These are phyloP conservation scores for Gortyna flavago DNA, from an alignment of 2,888 invertebrate species.

Conservation along the genomic window DNA sequence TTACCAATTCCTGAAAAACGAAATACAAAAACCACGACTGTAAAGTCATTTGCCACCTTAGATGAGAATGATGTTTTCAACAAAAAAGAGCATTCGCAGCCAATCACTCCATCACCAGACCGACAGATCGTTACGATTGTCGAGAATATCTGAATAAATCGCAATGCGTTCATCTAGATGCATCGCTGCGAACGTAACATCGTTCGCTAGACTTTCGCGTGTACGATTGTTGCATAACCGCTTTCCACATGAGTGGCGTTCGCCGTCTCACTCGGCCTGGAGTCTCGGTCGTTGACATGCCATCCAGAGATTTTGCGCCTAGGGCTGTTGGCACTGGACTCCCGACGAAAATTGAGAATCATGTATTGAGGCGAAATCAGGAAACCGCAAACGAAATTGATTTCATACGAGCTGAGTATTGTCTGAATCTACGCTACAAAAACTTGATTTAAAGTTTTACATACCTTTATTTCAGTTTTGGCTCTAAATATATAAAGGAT, in stretches of 20 bases:
- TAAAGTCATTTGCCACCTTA: constrained; percentile 15
- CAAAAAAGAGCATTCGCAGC: constrained; percentile 38
- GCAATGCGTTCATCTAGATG: constrained; percentile 77
- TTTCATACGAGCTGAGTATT: constrained; percentile 9
- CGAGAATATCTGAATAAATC: constrained; percentile 63
- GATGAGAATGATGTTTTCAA: constrained; percentile 17
- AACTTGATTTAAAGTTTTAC: not conserved
- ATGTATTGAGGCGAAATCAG: constrained; percentile 31
- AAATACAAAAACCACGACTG: not conserved
- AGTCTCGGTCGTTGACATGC: constrained; percentile 85
- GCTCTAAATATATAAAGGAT: not conserved
- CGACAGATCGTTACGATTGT: constrained; percentile 62
- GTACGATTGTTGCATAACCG: constrained; percentile 87
- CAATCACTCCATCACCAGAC: constrained; percentile 62
- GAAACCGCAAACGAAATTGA: constrained; percentile 37
- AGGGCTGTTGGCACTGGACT: constrained; percentile 62
- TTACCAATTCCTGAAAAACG: not conserved
- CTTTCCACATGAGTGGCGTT: constrained; percentile 87
- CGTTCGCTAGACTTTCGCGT: constrained; percentile 84
- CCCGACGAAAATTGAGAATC: constrained; percentile 42
- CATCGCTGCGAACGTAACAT: constrained; percentile 76
- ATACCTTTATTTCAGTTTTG: not conserved
- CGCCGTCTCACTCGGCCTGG: constrained; percentile 83
- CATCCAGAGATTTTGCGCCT: constrained; percentile 79
- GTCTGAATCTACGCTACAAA: not conserved